Evolutionary conservation across 2,888 invertebrate species (phyloP).

Genomic region (Baccha elongata): DNA sequence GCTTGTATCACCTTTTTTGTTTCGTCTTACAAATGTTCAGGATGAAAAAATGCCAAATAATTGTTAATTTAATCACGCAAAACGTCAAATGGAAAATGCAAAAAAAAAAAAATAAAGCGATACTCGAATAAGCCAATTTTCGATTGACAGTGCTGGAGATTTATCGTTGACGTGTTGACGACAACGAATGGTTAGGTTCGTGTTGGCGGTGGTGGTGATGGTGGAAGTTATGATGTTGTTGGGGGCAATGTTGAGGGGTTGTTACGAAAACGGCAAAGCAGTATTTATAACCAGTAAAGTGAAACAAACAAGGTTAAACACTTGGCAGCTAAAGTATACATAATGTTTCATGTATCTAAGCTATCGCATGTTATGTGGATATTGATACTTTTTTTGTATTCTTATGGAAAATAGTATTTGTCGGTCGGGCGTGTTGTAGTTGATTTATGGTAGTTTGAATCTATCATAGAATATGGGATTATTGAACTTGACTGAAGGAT

Average conservation of each 20-base stretch:
- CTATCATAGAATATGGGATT: slow-evolving; percentile 30
- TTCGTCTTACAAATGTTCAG: slow-evolving; percentile 5
- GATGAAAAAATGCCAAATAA: slow-evolving; percentile 46
- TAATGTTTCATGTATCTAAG: slow-evolving; percentile 18
- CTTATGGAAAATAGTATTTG: slow-evolving; percentile 16
- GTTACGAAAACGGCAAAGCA: not conserved
- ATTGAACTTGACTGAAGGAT: slow-evolving; percentile 51
- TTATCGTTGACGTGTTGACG: slow-evolving; percentile 46
- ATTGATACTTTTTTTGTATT: not conserved
- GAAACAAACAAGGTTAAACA: slow-evolving; percentile 48
- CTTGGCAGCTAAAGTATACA: slow-evolving; percentile 50
- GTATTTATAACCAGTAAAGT: not conserved
- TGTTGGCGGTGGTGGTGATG: not conserved
- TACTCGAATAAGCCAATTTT: slow-evolving; percentile 29
- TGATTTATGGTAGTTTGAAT: slow-evolving; percentile 42
- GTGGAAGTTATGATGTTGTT: not conserved
- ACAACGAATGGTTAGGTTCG: slow-evolving; percentile 15
- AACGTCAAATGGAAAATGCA: slow-evolving; percentile 22
- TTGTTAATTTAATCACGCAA: slow-evolving; percentile 61
- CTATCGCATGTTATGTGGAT: slow-evolving; percentile 46
- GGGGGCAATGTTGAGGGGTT: not conserved
- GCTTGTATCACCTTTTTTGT: slow-evolving; percentile 11
- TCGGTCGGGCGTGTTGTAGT: not conserved
- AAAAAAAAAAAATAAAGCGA: not conserved
- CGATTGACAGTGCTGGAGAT: slow-evolving; percentile 56